phyloP scores from a whole-genome alignment of 2,888 invertebrate species.

The Scelioninae gen. 1 region DNA sequence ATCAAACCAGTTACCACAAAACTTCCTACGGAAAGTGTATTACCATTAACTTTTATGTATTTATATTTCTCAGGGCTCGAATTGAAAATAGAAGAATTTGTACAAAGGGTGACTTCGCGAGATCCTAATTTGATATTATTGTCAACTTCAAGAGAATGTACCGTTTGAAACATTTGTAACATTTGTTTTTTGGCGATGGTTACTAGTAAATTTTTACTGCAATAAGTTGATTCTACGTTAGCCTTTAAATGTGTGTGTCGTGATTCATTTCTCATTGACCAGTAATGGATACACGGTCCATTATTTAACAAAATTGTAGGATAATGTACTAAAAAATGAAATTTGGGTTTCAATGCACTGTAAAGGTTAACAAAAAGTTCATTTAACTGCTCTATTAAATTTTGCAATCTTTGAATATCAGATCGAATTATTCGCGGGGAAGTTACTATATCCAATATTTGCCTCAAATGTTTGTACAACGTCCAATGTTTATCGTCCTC shows the following conservation, averaged over 20 bases:
- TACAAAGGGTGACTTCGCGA: not conserved
- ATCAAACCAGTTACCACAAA: slow-evolving; percentile 9
- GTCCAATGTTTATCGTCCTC: slow-evolving; percentile 42
- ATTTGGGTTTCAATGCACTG: slow-evolving; percentile 33
- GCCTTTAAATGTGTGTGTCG: slow-evolving; percentile 26
- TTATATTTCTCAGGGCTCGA: slow-evolving; percentile 20
- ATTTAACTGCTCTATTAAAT: slow-evolving; percentile 28
- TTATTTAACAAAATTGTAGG: slow-evolving; percentile 33
- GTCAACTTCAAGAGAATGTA: slow-evolving; percentile 7
- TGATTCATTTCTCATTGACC: slow-evolving; percentile 48
- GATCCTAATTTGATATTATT: slow-evolving; percentile 11
- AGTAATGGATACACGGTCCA: slow-evolving; percentile 40
- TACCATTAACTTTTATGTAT: slow-evolving; percentile 12
- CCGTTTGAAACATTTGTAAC: slow-evolving; percentile 31
- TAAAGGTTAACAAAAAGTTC: slow-evolving; percentile 19
- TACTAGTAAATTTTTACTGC: slow-evolving; percentile 30
- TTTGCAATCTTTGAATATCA: slow-evolving; percentile 27
- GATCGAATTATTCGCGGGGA: slow-evolving; percentile 42
- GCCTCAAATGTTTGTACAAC: slow-evolving; percentile 55
- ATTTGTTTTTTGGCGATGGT: slow-evolving; percentile 37
- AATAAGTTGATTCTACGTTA: slow-evolving; percentile 22
- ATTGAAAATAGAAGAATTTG: not conserved
- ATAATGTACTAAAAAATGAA: slow-evolving; percentile 36
- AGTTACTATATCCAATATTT: slow-evolving; percentile 52
- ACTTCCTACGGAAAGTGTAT: slow-evolving; percentile 1